Evolutionary conservation across 64 coral and sea anemone genomes (phyloP), one percentile per base, ranked within the genome.

Genomic region (Porites lutea): DNA sequence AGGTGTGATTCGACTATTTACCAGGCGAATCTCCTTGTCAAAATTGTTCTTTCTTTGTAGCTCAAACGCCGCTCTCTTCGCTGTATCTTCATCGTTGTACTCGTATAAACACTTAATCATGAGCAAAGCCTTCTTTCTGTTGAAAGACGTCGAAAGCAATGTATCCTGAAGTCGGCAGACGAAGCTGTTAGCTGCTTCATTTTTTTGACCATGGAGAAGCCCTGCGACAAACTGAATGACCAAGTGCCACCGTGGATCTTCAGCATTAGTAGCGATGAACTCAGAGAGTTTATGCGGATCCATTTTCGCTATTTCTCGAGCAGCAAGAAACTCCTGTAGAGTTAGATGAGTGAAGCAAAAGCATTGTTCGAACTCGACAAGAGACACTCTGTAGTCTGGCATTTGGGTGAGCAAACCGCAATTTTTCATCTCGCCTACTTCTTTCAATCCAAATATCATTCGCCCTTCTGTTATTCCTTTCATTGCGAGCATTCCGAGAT

Each of bases 351-450:
- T 78, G 48, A 89, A 89, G 7, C 87, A 89, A 50, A 52, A 89
- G 65, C 77, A 72, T 59, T 70, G 44, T 14, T 86, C 57, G 43
- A 60, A 71, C 51, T 73, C 57, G 70, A 68, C 79, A 45, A 69
- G 79, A 20, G 59, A 47, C 86, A 71, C 78, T 27, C 73, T 22
- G 47, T 72, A 62, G 52, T 58, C 49, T 77, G 87, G 93, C 71
- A 94, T 86, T 7, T 68, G 75, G 62, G 78, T 46, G 44, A 94
- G 23, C 37, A 94, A 61, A 13, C 93, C 93, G 74, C 93, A 89
- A 43, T 85, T 70, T n/a, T 89, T 79, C 50, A 94, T 62, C 48
- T 71, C 79, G 52, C 23, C 23, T 7, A 94, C 72, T 78, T 94
- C 79, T 68, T 70, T 19, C 48, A 75, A 73, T 12, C 74, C 87